These are phyloP conservation scores for Psittacula echo DNA, from an alignment of 2,797 vertebrate species.

Conservation along the genomic window DNA sequence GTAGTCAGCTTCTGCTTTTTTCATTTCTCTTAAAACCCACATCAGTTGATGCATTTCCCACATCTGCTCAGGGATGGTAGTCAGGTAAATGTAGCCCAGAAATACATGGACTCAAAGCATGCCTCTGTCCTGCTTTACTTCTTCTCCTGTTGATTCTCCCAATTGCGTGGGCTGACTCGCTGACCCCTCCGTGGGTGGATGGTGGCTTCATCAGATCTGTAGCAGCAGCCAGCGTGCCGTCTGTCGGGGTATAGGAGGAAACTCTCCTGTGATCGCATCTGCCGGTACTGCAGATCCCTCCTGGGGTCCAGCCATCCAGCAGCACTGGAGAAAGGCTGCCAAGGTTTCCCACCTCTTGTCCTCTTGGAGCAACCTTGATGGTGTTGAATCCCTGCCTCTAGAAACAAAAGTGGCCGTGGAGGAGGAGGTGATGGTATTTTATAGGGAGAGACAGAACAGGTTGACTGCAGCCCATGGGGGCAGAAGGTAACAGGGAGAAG, in stretches of 20 bases:
- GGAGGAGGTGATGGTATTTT: neutral
- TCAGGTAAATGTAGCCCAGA: neutral
- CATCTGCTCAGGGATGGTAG: neutral
- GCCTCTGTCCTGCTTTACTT: neutral
- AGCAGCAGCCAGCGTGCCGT: rapidly evolving
- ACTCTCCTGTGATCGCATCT: neutral
- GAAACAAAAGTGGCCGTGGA: neutral
- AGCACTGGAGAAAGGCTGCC: neutral
- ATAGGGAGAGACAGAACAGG: neutral
- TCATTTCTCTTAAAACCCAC: neutral
- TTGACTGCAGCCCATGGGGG: neutral
- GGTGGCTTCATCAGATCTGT: neutral
- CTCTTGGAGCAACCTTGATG: neutral
- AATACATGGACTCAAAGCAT: neutral
- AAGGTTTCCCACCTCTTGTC: neutral
- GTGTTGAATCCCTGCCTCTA: neutral
- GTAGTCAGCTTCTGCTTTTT: neutral
- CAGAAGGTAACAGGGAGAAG: neutral
- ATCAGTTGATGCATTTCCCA: neutral
- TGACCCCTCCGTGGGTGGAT: neutral
- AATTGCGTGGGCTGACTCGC: neutral
- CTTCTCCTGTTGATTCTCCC: neutral
- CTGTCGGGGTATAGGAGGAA: neutral
- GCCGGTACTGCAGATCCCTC: neutral
- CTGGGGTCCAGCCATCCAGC: neutral